Evolutionary conservation across 2,888 invertebrate genomes (phyloP).

Genomic region (Sympetrum striolatum): DNA sequence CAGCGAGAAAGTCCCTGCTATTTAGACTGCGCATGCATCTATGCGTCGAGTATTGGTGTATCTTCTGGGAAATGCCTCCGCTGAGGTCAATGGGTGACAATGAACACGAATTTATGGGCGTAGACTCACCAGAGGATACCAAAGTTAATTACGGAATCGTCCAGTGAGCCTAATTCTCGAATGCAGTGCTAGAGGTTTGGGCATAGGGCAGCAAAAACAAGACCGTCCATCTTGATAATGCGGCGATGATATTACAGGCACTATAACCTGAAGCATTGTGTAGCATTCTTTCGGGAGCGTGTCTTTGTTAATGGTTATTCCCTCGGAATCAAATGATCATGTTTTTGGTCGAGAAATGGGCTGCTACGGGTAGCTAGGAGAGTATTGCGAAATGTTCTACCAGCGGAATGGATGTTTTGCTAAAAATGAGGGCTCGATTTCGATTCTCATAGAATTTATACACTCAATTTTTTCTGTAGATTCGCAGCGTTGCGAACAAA

Average conservation of each 20-base stretch:
- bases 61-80: background rate
- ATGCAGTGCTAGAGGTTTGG: background rate
- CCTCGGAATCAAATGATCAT: too few relatives aligned
- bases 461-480: too few relatives aligned
- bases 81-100: conserved; percentile 22
- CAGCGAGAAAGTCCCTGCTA: background rate
- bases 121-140: conserved; percentile 24
- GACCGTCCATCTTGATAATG: background rate
- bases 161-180: background rate
- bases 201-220: background rate
- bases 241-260: background rate
- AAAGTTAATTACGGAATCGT: conserved; percentile 23
- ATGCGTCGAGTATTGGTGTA: background rate
- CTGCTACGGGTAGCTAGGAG: too few relatives aligned
- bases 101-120: conserved; percentile 30
- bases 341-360: too few relatives aligned
- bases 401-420: too few relatives aligned
- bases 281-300: background rate
- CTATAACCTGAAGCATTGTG: background rate
- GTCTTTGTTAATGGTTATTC: background rate
- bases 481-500: too few relatives aligned
- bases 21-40: background rate
- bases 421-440: too few relatives aligned
- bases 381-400: too few relatives aligned
- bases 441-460: too few relatives aligned